Percentiles rank a stretch among this genome's conserved stretches.
phyloP scores from a whole-genome alignment of 2,888 invertebrate genomes.

The Acanthopleura granulata region DNA sequence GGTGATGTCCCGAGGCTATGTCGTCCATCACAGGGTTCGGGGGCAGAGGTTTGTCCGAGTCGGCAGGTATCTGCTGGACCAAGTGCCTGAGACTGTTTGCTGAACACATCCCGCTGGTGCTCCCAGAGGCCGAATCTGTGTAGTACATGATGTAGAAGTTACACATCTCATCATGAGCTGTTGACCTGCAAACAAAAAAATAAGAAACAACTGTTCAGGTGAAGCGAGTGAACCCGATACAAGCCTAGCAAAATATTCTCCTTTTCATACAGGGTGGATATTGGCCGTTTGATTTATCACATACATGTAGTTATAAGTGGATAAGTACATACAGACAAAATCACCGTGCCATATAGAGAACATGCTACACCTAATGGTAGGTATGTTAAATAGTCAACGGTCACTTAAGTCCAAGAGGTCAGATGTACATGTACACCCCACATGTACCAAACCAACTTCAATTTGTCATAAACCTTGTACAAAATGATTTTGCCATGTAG shows the following conservation, averaged over 20 bases:
- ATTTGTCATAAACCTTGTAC: too few relatives aligned
- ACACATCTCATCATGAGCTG: slow-evolving; percentile 69
- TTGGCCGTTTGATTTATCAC: too few relatives aligned
- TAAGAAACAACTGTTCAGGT: slow-evolving; percentile 3
- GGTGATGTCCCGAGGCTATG: slow-evolving; percentile 48
- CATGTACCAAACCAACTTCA: too few relatives aligned
- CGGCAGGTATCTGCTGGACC: slow-evolving; percentile 63
- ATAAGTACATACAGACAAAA: too few relatives aligned
- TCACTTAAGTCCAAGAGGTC: too few relatives aligned
- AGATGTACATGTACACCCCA: not conserved
- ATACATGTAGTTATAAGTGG: too few relatives aligned
- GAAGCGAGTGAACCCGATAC: too few relatives aligned
- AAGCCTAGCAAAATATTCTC: too few relatives aligned
- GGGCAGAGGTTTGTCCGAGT: slow-evolving; percentile 70
- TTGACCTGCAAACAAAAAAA: slow-evolving; percentile 44
- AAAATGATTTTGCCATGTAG: too few relatives aligned
- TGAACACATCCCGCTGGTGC: slow-evolving; percentile 30
- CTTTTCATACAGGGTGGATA: not conserved
- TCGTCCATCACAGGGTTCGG: slow-evolving; percentile 69
- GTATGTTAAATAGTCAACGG: too few relatives aligned
- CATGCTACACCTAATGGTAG: too few relatives aligned
- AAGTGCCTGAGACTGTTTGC: slow-evolving; percentile 49
- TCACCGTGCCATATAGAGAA: too few relatives aligned
- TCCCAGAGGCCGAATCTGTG: slow-evolving; percentile 44
- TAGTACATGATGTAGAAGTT: slow-evolving; percentile 71